These are phyloP conservation scores for Ferdinandea cuprea DNA, from an alignment of 2,888 invertebrate species.

Conservation along the genomic window DNA sequence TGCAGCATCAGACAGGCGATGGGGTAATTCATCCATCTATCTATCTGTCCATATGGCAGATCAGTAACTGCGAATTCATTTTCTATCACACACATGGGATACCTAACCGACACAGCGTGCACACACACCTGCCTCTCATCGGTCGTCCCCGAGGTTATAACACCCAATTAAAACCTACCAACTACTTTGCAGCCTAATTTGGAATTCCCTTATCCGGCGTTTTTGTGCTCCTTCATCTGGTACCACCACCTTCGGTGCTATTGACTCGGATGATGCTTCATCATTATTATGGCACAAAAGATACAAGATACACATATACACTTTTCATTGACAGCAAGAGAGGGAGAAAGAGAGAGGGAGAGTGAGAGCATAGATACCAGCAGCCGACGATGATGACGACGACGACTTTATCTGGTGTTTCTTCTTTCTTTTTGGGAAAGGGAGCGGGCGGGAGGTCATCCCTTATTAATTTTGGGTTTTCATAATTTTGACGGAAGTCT, in stretches of 20 bases:
- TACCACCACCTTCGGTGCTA: slow-evolving; percentile 20
- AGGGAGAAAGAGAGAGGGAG: neutral
- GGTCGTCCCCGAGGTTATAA: slow-evolving; percentile 59
- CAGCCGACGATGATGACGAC: slow-evolving; percentile 30
- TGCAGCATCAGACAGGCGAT: slow-evolving; percentile 26
- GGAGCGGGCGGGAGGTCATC: slow-evolving; percentile 38
- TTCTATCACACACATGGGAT: slow-evolving; percentile 30
- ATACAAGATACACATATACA: slow-evolving; percentile 25
- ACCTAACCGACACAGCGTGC: no score
- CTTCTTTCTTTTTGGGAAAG: no score
- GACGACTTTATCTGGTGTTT: no score
- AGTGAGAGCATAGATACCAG: neutral
- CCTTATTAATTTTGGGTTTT: slow-evolving; percentile 66
- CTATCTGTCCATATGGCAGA: slow-evolving; percentile 59
- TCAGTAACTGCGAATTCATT: slow-evolving; percentile 62
- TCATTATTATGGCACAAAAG: slow-evolving; percentile 55
- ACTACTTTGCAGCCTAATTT: slow-evolving; percentile 72
- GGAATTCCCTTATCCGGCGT: slow-evolving; percentile 32
- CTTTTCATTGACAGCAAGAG: neutral
- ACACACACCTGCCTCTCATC: slow-evolving; percentile 68
- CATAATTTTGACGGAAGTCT: slow-evolving; percentile 69
- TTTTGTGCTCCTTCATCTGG: neutral
- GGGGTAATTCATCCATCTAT: slow-evolving; percentile 66
- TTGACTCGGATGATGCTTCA: slow-evolving; percentile 66
- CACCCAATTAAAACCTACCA: slow-evolving; percentile 71